A percentile compares a stretch with the other conserved stretches of the same genome.
These are phyloP conservation scores for Buathra laborator DNA, from an alignment of 2,888 invertebrate species.

Conservation along the genomic window DNA sequence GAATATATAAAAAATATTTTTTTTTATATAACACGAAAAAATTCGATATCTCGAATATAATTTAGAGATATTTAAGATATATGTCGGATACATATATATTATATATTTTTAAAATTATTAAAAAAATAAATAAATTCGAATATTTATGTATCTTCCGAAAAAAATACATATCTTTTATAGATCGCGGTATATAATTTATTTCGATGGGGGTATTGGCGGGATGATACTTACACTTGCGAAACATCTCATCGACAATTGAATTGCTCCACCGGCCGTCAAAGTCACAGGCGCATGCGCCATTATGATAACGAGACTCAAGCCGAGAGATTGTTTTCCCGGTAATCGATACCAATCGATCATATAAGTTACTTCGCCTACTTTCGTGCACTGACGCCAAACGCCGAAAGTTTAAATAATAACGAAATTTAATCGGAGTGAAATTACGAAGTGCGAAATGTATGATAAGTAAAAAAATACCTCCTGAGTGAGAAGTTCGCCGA, in stretches of 20 bases:
- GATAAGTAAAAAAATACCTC: constrained; percentile 68
- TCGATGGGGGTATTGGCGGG: not conserved
- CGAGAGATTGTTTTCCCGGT: constrained; percentile 40
- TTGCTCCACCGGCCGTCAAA: constrained; percentile 68
- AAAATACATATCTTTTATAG: too few relatives aligned
- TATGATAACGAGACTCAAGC: constrained; percentile 58
- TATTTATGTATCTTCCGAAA: too few relatives aligned
- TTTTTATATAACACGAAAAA: too few relatives aligned
- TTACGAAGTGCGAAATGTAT: not conserved
- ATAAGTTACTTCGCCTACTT: constrained; percentile 74
- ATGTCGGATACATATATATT: too few relatives aligned
- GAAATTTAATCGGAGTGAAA: not conserved
- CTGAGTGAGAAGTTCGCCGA: constrained; percentile 77
- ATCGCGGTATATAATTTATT: too few relatives aligned
- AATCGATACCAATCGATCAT: constrained; percentile 68
- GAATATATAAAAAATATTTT: too few relatives aligned
- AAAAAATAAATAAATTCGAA: too few relatives aligned
- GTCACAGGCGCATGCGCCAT: constrained; percentile 51
- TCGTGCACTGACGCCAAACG: constrained; percentile 69
- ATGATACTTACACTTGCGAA: constrained; percentile 30
- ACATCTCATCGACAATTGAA: constrained; percentile 61
- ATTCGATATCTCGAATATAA: too few relatives aligned
- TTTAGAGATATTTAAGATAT: too few relatives aligned
- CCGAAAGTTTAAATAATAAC: not conserved
- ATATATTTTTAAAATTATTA: too few relatives aligned